A percentile compares a stretch with the other conserved stretches of the same genome.
Conservation (phyloP, 2,797 vertebrate genomes). For the Helostoma temminkii region DNA sequence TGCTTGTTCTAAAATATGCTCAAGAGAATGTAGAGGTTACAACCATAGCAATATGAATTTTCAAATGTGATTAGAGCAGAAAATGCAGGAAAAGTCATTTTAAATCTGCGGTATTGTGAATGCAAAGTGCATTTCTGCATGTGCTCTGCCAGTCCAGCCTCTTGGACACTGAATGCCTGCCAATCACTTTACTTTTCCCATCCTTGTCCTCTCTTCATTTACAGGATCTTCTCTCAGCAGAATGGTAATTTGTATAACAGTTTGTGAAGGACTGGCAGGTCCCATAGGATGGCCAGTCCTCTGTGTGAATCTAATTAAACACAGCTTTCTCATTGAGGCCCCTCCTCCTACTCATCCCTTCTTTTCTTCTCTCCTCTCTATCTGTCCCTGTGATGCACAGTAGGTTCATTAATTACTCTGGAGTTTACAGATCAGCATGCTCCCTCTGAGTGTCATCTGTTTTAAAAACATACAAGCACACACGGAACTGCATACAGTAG, state of each 20-base stretch:
- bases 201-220: slow-evolving; percentile 4
- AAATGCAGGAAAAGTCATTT: background rate
- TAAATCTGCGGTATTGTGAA: background rate
- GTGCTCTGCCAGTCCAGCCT: background rate
- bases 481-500: slow-evolving; percentile 10
- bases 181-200: background rate
- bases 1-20: background rate
- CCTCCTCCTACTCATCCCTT: slow-evolving; percentile 40
- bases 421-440: slow-evolving; percentile 64
- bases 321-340: slow-evolving; percentile 51
- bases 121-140: background rate
- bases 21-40: background rate
- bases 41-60: background rate
- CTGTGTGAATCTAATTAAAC: slow-evolving; percentile 78
- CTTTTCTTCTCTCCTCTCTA: slow-evolving; percentile 39
- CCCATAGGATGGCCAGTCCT: slow-evolving; percentile 51
- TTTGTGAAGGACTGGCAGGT: slow-evolving; percentile 51
- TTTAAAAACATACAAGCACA: slow-evolving; percentile 18
- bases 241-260: slow-evolving; percentile 50
- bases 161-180: background rate
- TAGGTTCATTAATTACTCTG: slow-evolving; percentile 73
- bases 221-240: slow-evolving; percentile 19
- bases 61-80: background rate
- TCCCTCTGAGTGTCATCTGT: slow-evolving; percentile 42
- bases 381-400: slow-evolving; percentile 62